phyloP scores from a whole-genome alignment of 2,113 vertebrate species.

The Mellivora capensis region DNA sequence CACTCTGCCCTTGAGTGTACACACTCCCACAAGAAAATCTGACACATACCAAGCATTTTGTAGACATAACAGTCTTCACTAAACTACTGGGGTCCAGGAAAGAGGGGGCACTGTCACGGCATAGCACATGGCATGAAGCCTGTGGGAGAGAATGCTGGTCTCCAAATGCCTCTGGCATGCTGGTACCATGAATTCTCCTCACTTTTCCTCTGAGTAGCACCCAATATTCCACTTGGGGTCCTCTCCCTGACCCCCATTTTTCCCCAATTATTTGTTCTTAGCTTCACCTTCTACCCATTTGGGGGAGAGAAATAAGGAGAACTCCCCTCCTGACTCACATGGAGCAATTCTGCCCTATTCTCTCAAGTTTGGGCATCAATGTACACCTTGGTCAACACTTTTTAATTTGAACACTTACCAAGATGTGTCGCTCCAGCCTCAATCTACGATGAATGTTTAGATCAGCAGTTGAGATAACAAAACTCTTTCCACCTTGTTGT shows the following conservation, averaged over 20 bases:
- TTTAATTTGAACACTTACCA: slow-evolving; percentile 2
- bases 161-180: not conserved
- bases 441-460: not conserved
- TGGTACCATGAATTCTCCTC: not conserved
- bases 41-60: not conserved
- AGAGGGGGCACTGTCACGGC: not conserved
- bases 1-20: not conserved
- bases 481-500: not conserved
- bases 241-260: not conserved
- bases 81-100: not conserved
- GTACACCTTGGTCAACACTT: not conserved
- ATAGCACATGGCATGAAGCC: not conserved
- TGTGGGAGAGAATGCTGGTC: not conserved
- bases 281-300: not conserved
- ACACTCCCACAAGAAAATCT: not conserved
- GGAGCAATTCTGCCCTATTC: not conserved
- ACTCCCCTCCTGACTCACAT: not conserved
- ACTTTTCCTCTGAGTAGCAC: not conserved
- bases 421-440: not conserved
- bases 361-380: not conserved
- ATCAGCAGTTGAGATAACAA: not conserved
- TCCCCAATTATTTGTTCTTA: not conserved
- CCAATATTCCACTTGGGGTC: not conserved
- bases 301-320: not conserved
- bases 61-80: not conserved